Evolutionary conservation across 2,113 vertebrate species (phyloP), one percentile per base, ranked within the genome.

Genomic region (Seriola rivoliana): DNA sequence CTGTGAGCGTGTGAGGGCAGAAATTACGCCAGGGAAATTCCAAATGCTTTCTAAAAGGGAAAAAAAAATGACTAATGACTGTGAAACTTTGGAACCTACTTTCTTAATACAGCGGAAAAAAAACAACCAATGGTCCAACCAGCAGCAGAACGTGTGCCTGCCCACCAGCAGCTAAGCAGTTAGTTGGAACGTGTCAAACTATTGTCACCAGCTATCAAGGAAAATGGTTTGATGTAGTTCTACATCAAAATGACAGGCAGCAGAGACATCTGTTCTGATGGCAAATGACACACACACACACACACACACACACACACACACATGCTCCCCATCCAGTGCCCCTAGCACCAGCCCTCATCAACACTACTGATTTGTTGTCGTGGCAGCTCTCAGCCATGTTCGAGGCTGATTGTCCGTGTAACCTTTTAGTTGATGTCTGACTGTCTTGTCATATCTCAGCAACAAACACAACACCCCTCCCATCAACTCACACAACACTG

Each of bases 361-460:
- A 66, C 87, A 50, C 81, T 70, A 44, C 76, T 85, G 72, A 88
- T 85, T 78, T 69, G 79, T 83, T 70, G 77, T 75, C 5, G 19
- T 71, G 75, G 82, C 83, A 78, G 80, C 85, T 78, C 78, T 83
- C 78, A 82, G 81, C 74, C 72, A 78, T 29, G 65, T 82, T 88
- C 3, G 2, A 42, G 86, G 83, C 83, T 75, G 85, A 88, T 86
- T 87, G 90, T 73, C 83, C 79, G 34, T 67, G 76, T 87, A 85
- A 85, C 85, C 87, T 88, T 89, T 89, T 44, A 75, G 70, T 78
- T 82, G 77, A 76, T 69, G 80, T 80, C 82, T 88, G 78, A 80
- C 85, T 87, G 73, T 87, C 77, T 78, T 84, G 84, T 91, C 82
- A 89, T 75, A 84, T 88, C 70, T 71, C 64, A 5, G 71, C 75